Conservation (phyloP, 2,797 vertebrate genomes). For the Stomatorhinus walkeri region DNA sequence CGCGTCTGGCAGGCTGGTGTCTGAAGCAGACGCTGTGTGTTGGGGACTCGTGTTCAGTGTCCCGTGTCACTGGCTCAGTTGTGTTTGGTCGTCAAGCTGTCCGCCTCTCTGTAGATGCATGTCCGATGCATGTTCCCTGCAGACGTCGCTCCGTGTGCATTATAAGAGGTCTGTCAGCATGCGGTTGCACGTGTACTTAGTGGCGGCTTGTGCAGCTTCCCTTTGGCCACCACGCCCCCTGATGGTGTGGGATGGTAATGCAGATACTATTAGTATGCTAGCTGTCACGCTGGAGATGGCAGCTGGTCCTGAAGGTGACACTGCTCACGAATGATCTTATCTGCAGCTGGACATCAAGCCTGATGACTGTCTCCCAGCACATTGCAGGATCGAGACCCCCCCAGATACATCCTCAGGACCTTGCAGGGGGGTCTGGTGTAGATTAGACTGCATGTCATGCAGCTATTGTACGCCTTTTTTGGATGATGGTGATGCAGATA, state of each 20-base stretch:
- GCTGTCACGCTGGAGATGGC: neutral
- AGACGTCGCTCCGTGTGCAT: neutral
- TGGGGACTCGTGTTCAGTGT: neutral
- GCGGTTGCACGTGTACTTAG: neutral
- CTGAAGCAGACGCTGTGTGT: neutral
- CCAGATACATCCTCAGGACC: neutral
- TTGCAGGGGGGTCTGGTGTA: neutral
- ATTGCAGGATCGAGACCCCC: neutral
- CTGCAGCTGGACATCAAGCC: neutral
- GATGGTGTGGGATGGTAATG: neutral
- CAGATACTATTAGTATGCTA: neutral
- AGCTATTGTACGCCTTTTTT: neutral
- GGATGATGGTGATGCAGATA: neutral
- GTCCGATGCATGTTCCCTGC: neutral
- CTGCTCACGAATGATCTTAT: neutral
- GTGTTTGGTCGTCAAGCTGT: neutral
- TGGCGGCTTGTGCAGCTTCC: neutral
- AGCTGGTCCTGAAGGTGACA: neutral
- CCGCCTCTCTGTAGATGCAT: neutral
- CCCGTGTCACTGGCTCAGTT: neutral
- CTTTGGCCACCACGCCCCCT: neutral
- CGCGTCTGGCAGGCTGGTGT: neutral
- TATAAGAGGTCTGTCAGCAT: neutral
- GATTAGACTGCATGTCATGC: neutral
- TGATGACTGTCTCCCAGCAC: neutral